phyloP scores from a whole-genome alignment of 2,113 vertebrate genomes.

The Sturnus vulgaris region DNA sequence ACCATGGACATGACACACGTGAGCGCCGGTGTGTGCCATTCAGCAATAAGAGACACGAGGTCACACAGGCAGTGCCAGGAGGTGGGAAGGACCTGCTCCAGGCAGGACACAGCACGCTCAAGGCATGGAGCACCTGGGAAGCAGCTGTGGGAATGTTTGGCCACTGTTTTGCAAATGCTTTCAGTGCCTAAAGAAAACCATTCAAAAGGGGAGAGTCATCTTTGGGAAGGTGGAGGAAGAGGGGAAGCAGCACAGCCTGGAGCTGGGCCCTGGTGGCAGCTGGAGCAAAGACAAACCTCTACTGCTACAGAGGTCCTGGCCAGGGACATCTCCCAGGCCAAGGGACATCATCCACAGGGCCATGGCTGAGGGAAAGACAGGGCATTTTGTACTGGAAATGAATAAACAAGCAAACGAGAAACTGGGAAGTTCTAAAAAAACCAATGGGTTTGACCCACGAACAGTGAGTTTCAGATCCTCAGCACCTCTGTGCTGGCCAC shows the following conservation, averaged over 20 bases:
- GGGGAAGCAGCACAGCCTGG: background rate
- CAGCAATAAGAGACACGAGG: background rate
- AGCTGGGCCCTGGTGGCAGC: background rate
- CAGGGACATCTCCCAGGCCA: background rate
- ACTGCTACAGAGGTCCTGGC: background rate
- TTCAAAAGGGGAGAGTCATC: background rate
- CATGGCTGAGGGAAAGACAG: background rate
- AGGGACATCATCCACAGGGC: background rate
- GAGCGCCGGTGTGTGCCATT: background rate
- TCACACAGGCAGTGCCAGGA: background rate
- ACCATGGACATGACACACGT: background rate
- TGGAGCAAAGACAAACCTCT: background rate
- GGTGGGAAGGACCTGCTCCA: rapidly evolving
- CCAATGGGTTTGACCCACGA: background rate
- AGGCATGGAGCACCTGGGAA: background rate
- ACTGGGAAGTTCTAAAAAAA: background rate
- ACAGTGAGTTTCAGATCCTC: background rate
- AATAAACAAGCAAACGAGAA: background rate
- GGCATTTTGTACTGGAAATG: background rate
- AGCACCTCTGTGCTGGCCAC: background rate
- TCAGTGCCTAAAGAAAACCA: background rate
- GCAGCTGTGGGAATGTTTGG: background rate
- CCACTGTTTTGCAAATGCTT: background rate
- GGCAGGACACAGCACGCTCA: rapidly evolving
- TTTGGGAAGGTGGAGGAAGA: background rate